A percentile compares a stretch with the other conserved stretches of the same genome.
phyloP scores from a whole-genome alignment of 2,113 vertebrate species.

The Zapornia atra region DNA sequence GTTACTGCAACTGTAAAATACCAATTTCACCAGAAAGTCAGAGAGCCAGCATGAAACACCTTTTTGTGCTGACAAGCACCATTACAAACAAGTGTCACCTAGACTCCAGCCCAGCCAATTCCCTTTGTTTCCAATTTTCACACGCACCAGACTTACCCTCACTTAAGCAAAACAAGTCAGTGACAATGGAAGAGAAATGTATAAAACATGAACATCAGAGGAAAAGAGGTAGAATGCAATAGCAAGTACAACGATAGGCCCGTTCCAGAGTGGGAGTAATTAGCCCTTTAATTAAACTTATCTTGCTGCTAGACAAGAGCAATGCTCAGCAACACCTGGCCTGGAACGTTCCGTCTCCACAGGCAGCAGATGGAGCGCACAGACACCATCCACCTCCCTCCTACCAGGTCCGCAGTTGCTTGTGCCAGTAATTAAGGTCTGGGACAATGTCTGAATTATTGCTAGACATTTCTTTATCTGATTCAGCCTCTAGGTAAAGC shows the following conservation, averaged over 20 bases:
- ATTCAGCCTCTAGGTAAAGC: background rate
- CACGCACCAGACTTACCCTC: background rate
- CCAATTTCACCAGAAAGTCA: background rate
- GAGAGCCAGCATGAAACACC: background rate
- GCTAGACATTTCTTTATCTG: background rate
- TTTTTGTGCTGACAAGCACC: conserved; percentile 33
- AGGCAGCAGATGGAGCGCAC: conserved; percentile 71
- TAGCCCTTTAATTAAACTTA: conserved; percentile 77
- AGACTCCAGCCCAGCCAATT: background rate
- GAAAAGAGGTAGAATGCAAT: background rate
- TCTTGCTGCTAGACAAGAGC: conserved; percentile 66
- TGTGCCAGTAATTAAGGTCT: conserved; percentile 63
- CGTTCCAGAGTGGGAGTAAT: conserved; percentile 57
- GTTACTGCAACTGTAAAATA: background rate
- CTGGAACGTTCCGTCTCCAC: conserved; percentile 51
- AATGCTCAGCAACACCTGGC: conserved; percentile 66
- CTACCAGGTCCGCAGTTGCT: conserved; percentile 12
- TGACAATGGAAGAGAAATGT: conserved; percentile 49
- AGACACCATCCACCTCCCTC: conserved; percentile 18
- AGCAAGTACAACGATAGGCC: background rate
- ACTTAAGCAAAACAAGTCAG: conserved; percentile 40
- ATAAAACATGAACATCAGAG: background rate
- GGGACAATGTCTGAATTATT: conserved; percentile 43
- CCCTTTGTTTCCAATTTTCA: conserved; percentile 47
- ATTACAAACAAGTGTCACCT: conserved; percentile 19